These are phyloP conservation scores for Synanceia verrucosa DNA, from an alignment of 2,797 vertebrate genomes.

Conservation along the genomic window DNA sequence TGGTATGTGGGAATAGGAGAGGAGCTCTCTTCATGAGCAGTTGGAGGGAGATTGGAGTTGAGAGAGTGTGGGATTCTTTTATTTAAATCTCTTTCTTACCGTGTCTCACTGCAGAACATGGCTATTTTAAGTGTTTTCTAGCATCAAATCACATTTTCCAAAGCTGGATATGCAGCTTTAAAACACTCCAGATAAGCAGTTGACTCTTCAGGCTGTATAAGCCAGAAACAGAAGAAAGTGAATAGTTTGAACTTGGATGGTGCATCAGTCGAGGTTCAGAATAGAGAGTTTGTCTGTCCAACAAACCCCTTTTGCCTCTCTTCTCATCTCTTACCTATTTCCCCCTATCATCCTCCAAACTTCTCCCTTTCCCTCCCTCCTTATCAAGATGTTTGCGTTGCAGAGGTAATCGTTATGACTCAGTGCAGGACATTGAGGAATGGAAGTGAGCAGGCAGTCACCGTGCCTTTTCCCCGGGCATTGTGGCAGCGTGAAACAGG, in stretches of 20 bases:
- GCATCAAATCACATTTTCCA: not conserved
- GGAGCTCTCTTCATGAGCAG: slow-evolving; percentile 85
- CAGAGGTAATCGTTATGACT: slow-evolving; percentile 93
- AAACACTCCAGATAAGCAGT: not conserved
- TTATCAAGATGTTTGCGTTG: slow-evolving; percentile 92
- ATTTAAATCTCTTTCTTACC: slow-evolving; percentile 38
- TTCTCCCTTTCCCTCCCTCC: slow-evolving; percentile 48
- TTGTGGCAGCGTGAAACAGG: slow-evolving; percentile 92
- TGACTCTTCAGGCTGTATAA: not conserved
- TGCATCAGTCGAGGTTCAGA: not conserved
- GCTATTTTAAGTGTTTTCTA: not conserved
- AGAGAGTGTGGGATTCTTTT: slow-evolving; percentile 68
- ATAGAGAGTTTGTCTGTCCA: slow-evolving; percentile 11
- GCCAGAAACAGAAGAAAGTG: not conserved
- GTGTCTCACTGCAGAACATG: slow-evolving; percentile 7
- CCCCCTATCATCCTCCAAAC: slow-evolving; percentile 27
- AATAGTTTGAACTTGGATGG: not conserved
- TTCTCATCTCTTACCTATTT: slow-evolving; percentile 39
- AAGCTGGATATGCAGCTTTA: not conserved
- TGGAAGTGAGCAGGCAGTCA: slow-evolving; percentile 78
- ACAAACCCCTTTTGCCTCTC: not conserved
- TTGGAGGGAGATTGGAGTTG: slow-evolving; percentile 76
- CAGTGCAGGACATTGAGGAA: slow-evolving; percentile 83
- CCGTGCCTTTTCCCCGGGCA: slow-evolving; percentile 73
- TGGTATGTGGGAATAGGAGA: slow-evolving; percentile 91